A percentile compares a stretch with the other conserved stretches of the same genome.
phyloP scores from a whole-genome alignment of 2,797 vertebrate genomes.

The Buceros bicornis region DNA sequence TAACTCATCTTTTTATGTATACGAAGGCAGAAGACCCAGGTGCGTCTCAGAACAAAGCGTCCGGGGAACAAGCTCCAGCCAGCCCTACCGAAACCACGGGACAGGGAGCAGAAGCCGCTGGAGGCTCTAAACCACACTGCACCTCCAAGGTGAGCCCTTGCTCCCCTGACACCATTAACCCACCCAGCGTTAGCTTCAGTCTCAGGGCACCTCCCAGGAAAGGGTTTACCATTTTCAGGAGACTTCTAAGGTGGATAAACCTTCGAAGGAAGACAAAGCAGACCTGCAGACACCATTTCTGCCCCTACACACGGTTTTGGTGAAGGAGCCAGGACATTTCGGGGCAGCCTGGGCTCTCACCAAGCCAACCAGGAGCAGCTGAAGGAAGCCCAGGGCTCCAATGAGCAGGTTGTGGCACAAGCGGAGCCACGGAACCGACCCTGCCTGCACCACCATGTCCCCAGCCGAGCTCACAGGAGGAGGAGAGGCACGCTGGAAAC shows the following conservation, averaged over 20 bases:
- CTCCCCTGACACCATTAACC: not conserved
- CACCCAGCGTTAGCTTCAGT: too few species aligned
- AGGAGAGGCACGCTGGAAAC: not conserved
- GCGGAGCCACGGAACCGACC: fast-evolving
- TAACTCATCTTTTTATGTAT: constrained; percentile 18
- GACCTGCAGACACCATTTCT: fast-evolving
- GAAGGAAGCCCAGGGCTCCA: not conserved
- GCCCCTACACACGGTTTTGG: fast-evolving
- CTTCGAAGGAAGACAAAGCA: not conserved
- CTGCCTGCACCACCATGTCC: fast-evolving
- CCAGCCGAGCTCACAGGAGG: not conserved
- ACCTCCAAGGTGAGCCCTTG: not conserved
- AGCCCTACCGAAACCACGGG: fast-evolving
- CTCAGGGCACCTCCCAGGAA: not conserved
- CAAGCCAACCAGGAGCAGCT: fast-evolving
- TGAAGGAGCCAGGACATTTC: fast-evolving
- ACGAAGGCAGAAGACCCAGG: not conserved
- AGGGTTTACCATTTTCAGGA: not conserved
- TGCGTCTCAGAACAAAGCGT: not conserved
- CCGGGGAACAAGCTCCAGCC: not conserved
- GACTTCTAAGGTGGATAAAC: not conserved
- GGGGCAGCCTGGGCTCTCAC: not conserved
- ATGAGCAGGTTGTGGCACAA: fast-evolving
- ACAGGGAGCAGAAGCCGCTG: fast-evolving
- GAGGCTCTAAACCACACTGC: not conserved